Conservation (phyloP, 2,113 vertebrate species). For the Oncorhynchus nerka region DNA sequence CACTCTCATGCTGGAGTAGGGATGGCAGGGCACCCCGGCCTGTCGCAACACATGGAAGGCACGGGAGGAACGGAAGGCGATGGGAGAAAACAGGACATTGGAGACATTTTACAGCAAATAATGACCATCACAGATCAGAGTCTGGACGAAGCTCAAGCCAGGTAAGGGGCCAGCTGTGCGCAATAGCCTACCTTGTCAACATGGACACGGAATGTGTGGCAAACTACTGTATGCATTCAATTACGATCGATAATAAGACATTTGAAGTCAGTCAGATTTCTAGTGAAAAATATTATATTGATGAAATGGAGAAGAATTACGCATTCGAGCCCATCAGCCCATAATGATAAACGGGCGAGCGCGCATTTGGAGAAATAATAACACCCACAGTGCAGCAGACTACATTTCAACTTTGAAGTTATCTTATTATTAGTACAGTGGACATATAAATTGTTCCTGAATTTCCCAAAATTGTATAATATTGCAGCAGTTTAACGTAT, state of each 20-base stretch:
- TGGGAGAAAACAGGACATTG: conserved; percentile 96
- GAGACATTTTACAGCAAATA: conserved; percentile 98
- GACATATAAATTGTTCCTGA: neutral
- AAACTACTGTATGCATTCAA: neutral
- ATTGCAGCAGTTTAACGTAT: neutral
- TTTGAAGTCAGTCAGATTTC: neutral
- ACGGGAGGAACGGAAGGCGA: conserved; percentile 86
- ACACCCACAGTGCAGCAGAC: neutral
- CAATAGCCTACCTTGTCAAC: neutral
- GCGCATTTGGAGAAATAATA: neutral
- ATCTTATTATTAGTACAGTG: neutral
- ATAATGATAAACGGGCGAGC: neutral
- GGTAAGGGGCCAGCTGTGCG: conserved; percentile 67
- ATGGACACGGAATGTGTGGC: neutral
- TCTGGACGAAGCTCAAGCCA: conserved; percentile 98
- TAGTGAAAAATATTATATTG: neutral
- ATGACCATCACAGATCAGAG: conserved; percentile 99
- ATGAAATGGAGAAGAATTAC: neutral
- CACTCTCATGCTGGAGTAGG: conserved; percentile 91
- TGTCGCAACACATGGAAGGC: conserved; percentile 93
- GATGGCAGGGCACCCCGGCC: conserved; percentile 92
- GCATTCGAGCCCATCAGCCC: neutral
- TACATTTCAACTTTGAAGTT: neutral
- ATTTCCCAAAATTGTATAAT: neutral
- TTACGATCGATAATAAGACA: neutral